Conservation (phyloP, 1,140 invertebrate genomes). For the Steinernema khuongi region DNA sequence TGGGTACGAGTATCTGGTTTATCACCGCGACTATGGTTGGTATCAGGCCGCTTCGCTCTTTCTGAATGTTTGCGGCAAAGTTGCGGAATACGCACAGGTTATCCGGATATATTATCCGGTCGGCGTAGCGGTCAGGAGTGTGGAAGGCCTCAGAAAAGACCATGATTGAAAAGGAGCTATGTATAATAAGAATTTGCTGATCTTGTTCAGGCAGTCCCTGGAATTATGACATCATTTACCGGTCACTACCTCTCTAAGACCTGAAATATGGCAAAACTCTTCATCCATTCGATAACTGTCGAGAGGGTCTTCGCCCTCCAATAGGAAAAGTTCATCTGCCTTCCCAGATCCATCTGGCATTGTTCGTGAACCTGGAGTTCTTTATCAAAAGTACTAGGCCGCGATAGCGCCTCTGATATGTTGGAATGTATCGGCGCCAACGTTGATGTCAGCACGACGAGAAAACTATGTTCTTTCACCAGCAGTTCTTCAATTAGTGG, state of each 20-base stretch:
- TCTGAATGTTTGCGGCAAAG: conserved; percentile 51
- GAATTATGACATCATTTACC: conserved; percentile 29
- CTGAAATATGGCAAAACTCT: conserved; percentile 45
- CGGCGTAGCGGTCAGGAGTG: conserved; percentile 52
- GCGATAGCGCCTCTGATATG: conserved; percentile 40
- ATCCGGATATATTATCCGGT: conserved; percentile 53
- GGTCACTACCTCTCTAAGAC: too few relatives aligned
- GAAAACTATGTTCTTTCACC: conserved; percentile 47
- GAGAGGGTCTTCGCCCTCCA: conserved; percentile 56
- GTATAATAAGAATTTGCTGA: conserved; percentile 48
- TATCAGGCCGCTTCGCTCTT: conserved; percentile 50
- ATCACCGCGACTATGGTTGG: conserved; percentile 58
- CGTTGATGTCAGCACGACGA: conserved; percentile 45
- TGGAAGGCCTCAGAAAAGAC: conserved; percentile 57
- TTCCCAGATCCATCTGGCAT: conserved; percentile 39
- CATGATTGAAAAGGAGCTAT: conserved; percentile 50
- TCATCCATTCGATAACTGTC: conserved; percentile 52
- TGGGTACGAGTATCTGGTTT: conserved; percentile 56
- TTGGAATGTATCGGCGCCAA: conserved; percentile 45
- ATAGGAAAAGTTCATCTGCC: conserved; percentile 56
- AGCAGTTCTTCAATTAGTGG: conserved; percentile 41
- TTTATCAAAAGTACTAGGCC: conserved; percentile 26
- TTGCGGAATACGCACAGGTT: conserved; percentile 45
- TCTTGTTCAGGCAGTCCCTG: conserved; percentile 39
- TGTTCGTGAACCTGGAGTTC: conserved; percentile 28